Conservation (phyloP, 2,888 invertebrate species). For the Papilio protenor region DNA sequence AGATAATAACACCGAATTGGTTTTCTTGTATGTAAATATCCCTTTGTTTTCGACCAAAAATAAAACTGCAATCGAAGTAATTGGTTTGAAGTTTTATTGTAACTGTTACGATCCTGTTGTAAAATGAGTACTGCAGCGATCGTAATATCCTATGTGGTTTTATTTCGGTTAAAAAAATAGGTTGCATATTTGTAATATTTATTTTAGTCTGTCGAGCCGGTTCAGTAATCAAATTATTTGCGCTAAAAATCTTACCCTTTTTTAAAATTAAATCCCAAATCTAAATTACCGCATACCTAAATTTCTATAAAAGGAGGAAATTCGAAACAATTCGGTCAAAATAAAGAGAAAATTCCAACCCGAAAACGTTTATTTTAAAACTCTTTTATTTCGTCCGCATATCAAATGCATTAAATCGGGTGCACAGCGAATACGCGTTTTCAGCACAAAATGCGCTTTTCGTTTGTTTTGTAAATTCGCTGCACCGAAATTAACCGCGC, state of each 20-base stretch:
- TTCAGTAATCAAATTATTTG: too few species aligned
- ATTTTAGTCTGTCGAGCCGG: too few species aligned
- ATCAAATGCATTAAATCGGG: slow-evolving; percentile 30
- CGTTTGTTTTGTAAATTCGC: slow-evolving; percentile 40
- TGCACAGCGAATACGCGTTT: slow-evolving; percentile 23
- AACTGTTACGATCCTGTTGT: slow-evolving; percentile 10
- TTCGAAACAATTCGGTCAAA: not conserved
- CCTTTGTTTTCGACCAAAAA: slow-evolving; percentile 28
- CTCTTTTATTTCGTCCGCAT: slow-evolving; percentile 17
- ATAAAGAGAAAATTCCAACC: not conserved
- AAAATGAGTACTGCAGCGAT: not conserved
- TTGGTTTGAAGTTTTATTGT: slow-evolving; percentile 28
- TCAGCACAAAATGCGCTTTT: slow-evolving; percentile 38
- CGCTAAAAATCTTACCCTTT: too few species aligned
- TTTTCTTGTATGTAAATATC: slow-evolving; percentile 30
- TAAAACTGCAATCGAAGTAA: slow-evolving; percentile 19
- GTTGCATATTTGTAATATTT: not conserved
- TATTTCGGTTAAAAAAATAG: not conserved
- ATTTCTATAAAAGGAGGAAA: not conserved
- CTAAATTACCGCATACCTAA: not conserved
- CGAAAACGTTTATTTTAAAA: slow-evolving; percentile 25
- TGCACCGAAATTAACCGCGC: slow-evolving; percentile 39
- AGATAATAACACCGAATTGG: slow-evolving; percentile 27
- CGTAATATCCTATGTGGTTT: not conserved
- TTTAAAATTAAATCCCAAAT: too few species aligned